Percentiles rank a stretch among this genome's conserved stretches.
phyloP scores from a whole-genome alignment of 2,888 invertebrate species.

The Andrena flavipes region DNA sequence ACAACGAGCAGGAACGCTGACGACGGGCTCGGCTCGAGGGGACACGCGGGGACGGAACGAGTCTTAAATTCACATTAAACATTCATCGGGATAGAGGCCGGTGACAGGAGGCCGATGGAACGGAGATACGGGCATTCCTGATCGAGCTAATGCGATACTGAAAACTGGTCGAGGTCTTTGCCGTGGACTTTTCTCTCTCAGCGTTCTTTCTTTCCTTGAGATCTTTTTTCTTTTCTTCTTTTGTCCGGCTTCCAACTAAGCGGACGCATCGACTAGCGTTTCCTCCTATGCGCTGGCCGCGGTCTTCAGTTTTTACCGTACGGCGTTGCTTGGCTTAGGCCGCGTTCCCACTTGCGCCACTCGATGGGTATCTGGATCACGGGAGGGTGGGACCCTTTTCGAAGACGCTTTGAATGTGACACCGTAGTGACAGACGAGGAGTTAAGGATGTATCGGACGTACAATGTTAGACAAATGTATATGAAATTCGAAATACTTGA shows the following conservation, averaged over 20 bases:
- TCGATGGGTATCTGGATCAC: too few species aligned
- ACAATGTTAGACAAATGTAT: too few species aligned
- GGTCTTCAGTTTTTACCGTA: neutral
- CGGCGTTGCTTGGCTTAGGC: neutral
- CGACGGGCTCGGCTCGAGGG: constrained; percentile 43
- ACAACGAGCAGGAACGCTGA: constrained; percentile 64
- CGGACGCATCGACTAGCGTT: neutral
- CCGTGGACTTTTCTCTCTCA: constrained; percentile 44
- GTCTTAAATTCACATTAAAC: constrained; percentile 75
- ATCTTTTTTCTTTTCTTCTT: constrained; percentile 20
- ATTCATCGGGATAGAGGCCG: constrained; percentile 67
- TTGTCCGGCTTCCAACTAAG: constrained; percentile 41
- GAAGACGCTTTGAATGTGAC: too few species aligned
- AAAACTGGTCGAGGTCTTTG: constrained; percentile 69
- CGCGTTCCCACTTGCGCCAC: neutral
- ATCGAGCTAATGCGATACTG: constrained; percentile 73
- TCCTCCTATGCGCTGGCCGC: constrained; percentile 8
- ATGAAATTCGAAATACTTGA: too few species aligned
- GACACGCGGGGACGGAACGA: constrained; percentile 23
- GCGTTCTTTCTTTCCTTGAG: neutral
- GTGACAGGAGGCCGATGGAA: constrained; percentile 69
- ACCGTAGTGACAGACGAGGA: too few species aligned
- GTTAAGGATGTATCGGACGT: too few species aligned
- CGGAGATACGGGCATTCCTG: constrained; percentile 68
- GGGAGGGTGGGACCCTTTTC: too few species aligned